phyloP scores from a whole-genome alignment of 2,888 invertebrate species.

The Dolichopus griseipennis region DNA sequence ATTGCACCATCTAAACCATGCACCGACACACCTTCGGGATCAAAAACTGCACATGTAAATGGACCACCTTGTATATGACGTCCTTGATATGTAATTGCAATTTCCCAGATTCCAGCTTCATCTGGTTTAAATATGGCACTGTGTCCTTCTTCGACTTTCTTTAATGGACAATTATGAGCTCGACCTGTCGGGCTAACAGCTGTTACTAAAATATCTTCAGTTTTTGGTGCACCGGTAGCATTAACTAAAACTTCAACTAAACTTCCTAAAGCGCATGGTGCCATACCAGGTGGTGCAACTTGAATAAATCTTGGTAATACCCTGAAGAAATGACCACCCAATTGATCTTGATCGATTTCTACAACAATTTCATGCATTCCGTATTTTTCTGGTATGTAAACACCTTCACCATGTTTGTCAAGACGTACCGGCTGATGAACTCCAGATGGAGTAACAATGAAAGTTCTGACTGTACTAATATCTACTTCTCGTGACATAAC shows the following conservation, averaged over 20 bases:
- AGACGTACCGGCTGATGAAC: conserved; percentile 54
- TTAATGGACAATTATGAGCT: conserved; percentile 71
- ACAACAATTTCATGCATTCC: conserved; percentile 83
- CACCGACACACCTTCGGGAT: conserved; percentile 81
- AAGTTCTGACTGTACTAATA: conserved; percentile 61
- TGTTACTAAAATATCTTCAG: conserved; percentile 82
- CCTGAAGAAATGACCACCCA: conserved; percentile 67
- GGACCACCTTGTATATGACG: conserved; percentile 95
- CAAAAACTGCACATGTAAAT: conserved; percentile 91
- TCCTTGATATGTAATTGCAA: conserved; percentile 91
- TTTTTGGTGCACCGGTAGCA: conserved; percentile 68
- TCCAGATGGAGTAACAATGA: conserved; percentile 70
- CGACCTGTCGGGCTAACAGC: conserved; percentile 87
- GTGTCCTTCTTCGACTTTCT: conserved; percentile 79
- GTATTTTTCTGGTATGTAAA: conserved; percentile 79
- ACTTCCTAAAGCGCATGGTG: conserved; percentile 89
- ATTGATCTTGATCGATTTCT: conserved; percentile 51
- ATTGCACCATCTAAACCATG: conserved; percentile 73
- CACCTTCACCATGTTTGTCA: conserved; percentile 66
- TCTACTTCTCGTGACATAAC: conserved; percentile 62
- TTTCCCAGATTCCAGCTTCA: conserved; percentile 95
- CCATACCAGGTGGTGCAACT: conserved; percentile 86
- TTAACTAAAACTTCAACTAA: conserved; percentile 90
- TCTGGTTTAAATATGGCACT: conserved; percentile 95
- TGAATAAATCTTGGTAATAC: conserved; percentile 79